These are phyloP conservation scores for Ellobium chinense DNA, from an alignment of 2,888 invertebrate species.

Conservation along the genomic window DNA sequence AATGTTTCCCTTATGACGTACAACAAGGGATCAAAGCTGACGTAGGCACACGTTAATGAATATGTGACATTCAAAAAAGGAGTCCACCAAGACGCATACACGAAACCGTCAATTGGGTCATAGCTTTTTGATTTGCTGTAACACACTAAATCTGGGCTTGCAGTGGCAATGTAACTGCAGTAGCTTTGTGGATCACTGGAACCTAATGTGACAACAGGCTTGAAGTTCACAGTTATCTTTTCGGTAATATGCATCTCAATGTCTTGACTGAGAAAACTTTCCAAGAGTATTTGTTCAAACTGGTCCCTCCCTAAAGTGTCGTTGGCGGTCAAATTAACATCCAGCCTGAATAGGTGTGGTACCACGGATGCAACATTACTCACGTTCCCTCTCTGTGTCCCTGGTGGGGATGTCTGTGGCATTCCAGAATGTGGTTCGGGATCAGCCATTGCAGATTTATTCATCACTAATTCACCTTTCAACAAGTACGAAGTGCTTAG, in stretches of 20 bases:
- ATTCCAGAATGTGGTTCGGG: no score
- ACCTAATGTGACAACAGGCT: background rate
- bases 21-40: background rate
- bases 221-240: background rate
- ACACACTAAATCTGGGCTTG: background rate
- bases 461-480: no score
- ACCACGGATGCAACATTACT: no score
- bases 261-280: background rate
- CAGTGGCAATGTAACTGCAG: background rate
- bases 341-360: no score
- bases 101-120: background rate
- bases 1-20: background rate
- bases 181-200: background rate
- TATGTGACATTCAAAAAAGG: background rate
- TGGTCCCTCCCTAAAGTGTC: background rate
- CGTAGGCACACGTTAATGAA: background rate
- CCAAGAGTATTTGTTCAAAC: background rate
- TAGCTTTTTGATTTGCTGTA: background rate
- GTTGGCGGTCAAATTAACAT: no score
- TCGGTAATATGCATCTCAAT: background rate
- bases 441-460: no score
- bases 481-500: no score
- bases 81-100: background rate
- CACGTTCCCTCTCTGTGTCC: no score
- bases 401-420: no score